These are phyloP conservation scores for Busseola fusca DNA, from an alignment of 2,888 invertebrate genomes.

Conservation along the genomic window DNA sequence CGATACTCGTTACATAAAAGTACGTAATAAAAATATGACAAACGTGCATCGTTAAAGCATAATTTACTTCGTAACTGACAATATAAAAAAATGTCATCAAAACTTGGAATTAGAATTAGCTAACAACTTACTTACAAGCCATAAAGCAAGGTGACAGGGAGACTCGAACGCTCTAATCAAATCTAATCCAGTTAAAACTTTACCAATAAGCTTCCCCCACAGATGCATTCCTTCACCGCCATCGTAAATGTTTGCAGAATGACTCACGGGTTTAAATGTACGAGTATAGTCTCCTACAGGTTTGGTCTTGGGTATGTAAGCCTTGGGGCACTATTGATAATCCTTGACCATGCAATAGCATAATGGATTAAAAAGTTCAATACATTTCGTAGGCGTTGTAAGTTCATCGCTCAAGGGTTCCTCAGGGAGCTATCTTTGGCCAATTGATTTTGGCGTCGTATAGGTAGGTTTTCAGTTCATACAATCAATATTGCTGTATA, in stretches of 20 bases:
- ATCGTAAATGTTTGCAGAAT: constrained; percentile 60
- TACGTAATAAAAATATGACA: constrained; percentile 21
- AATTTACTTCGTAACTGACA: constrained; percentile 55
- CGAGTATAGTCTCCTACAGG: constrained; percentile 18
- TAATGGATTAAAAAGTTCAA: constrained; percentile 55
- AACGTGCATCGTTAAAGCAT: constrained; percentile 47
- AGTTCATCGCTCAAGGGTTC: constrained; percentile 24
- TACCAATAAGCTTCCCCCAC: constrained; percentile 85
- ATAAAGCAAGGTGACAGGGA: constrained; percentile 70
- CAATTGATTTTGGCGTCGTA: constrained; percentile 1
- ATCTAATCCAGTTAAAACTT: constrained; percentile 88
- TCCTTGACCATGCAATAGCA: constrained; percentile 38
- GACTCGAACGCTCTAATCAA: constrained; percentile 77
- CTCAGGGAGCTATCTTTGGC: constrained; percentile 42
- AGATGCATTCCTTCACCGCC: constrained; percentile 71
- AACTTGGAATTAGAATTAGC: constrained; percentile 71
- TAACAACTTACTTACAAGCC: constrained; percentile 77
- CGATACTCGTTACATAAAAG: constrained; percentile 21
- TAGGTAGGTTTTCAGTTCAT: background rate
- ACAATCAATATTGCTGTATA: background rate
- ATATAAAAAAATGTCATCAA: constrained; percentile 65
- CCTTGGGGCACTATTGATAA: constrained; percentile 35
- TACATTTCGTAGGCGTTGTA: constrained; percentile 9
- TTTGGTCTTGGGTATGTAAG: constrained; percentile 26
- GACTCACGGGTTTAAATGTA: constrained; percentile 59